Conservation (phyloP, 23 tunicate species). For the Ciona savignyi region DNA sequence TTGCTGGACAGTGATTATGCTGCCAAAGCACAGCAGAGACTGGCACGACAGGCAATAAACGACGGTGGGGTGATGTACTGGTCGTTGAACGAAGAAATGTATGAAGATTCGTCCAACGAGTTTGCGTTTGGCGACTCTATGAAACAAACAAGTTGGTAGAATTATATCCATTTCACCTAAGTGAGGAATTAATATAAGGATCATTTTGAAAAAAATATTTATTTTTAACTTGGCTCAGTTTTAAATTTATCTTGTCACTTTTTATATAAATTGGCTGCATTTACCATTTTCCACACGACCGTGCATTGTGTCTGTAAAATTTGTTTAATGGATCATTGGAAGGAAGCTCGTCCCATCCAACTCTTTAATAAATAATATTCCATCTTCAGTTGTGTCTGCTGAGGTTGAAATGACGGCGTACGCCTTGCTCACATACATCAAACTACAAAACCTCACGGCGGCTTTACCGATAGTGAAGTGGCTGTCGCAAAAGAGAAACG, state of each 20-base stretch:
- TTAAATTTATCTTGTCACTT: too few species aligned
- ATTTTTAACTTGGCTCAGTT: too few species aligned
- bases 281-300: too few species aligned
- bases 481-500: slow-evolving; percentile 78
- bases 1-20: slow-evolving; percentile 54
- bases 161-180: neutral
- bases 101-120: neutral
- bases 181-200: neutral
- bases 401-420: slow-evolving; percentile 96
- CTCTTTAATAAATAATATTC: neutral
- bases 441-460: slow-evolving; percentile 19
- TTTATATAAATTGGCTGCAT: too few species aligned
- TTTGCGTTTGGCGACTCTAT: slow-evolving; percentile 43
- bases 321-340: too few species aligned
- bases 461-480: slow-evolving; percentile 89
- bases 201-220: too few species aligned
- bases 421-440: slow-evolving; percentile 78
- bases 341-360: too few species aligned
- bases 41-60: slow-evolving; percentile 21
- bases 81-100: slow-evolving; percentile 11
- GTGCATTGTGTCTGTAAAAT: too few species aligned
- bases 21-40: slow-evolving; percentile 19
- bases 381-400: slow-evolving; percentile 68
- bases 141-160: slow-evolving; percentile 55
- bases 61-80: slow-evolving; percentile 22